A percentile compares a stretch with the other conserved stretches of the same genome.
Conservation (phyloP, 2,888 invertebrate genomes). For the Helleia helle region DNA sequence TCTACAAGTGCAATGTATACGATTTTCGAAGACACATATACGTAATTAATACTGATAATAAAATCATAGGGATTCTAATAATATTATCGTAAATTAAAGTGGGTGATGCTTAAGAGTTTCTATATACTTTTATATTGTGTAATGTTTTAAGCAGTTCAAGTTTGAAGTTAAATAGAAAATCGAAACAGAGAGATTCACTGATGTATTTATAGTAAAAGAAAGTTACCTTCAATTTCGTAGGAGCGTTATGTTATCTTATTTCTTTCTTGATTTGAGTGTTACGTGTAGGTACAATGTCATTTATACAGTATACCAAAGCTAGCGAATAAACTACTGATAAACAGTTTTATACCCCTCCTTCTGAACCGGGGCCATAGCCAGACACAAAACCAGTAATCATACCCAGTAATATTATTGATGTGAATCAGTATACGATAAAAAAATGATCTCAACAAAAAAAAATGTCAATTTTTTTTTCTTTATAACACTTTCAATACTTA, state of each 20-base stretch:
- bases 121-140: constrained; percentile 49
- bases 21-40: constrained; percentile 72
- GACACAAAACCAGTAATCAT: constrained; percentile 7
- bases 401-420: too few species aligned
- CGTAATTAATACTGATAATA: constrained; percentile 69
- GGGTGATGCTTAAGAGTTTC: constrained; percentile 51
- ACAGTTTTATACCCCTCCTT: constrained; percentile 14
- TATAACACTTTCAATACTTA: too few species aligned
- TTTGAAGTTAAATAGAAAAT: constrained; percentile 30
- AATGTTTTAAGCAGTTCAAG: constrained; percentile 5
- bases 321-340: constrained; percentile 48
- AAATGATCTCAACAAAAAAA: too few species aligned
- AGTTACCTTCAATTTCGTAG: constrained; percentile 64
- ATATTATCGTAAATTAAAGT: constrained; percentile 60
- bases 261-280: constrained; percentile 40
- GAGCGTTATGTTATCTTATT: constrained; percentile 34
- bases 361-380: constrained; percentile 6
- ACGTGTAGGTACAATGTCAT: constrained; percentile 45
- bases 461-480: too few species aligned
- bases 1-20: constrained; percentile 74
- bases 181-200: constrained; percentile 38
- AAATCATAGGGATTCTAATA: constrained; percentile 59
- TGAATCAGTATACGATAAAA: too few species aligned
- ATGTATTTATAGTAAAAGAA: constrained; percentile 53
- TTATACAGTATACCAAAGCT: constrained; percentile 73